Evolutionary conservation across 2,888 invertebrate genomes (phyloP).

Genomic region (Nomada hirtipes): DNA sequence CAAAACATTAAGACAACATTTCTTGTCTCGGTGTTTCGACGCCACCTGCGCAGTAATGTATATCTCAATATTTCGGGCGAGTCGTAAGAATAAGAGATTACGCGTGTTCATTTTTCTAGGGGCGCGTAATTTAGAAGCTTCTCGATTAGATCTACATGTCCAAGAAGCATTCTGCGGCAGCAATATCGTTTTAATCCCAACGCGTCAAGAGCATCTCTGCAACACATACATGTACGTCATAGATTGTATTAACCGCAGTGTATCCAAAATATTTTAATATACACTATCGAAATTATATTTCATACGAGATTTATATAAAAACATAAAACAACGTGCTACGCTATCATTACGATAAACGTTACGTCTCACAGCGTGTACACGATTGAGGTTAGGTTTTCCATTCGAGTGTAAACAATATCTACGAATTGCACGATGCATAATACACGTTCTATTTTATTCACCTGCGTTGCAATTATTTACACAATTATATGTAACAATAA

Average conservation of each 20-base stretch:
- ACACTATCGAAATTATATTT: neutral
- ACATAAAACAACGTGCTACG: neutral
- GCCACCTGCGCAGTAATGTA: neutral
- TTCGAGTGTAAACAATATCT: neutral
- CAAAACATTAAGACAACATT: neutral
- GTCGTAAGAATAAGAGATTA: neutral
- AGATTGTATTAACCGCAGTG: neutral
- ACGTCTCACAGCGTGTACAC: neutral
- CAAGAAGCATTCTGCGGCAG: slow-evolving; percentile 98
- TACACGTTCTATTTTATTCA: neutral
- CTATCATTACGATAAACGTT: too few relatives aligned
- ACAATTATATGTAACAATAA: neutral
- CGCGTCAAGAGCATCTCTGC: slow-evolving; percentile 97
- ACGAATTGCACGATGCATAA: neutral
- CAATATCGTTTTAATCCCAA: slow-evolving; percentile 98
- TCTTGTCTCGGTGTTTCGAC: neutral
- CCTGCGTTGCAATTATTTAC: neutral
- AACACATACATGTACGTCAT: slow-evolving; percentile 73
- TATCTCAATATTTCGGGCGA: slow-evolving; percentile 8
- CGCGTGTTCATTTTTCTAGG: slow-evolving; percentile 91
- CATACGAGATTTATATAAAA: neutral
- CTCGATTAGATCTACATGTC: slow-evolving; percentile 99
- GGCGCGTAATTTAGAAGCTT: slow-evolving; percentile 99
- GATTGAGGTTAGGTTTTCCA: slow-evolving; percentile 24
- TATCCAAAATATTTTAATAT: neutral